Conservation (phyloP, 2,113 vertebrate species). For the Psephotus haematonotus region DNA sequence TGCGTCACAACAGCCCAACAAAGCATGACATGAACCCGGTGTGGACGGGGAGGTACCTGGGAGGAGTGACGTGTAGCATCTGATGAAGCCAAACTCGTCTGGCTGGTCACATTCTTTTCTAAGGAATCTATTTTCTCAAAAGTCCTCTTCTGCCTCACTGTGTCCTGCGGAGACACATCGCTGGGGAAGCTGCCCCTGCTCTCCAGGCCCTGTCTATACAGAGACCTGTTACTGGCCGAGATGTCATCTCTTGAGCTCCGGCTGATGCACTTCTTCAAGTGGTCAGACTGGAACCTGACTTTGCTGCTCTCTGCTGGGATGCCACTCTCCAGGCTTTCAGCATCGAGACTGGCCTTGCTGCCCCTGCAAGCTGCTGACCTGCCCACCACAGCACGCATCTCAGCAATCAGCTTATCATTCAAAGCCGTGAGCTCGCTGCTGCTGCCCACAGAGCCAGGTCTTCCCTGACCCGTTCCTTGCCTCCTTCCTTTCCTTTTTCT, state of each 20-base stretch:
- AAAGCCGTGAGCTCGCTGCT: conserved; percentile 83
- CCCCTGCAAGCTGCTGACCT: conserved; percentile 83
- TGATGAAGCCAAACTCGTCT: conserved; percentile 78
- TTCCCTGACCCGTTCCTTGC: conserved; percentile 65
- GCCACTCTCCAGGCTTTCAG: conserved; percentile 71
- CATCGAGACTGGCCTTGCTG: conserved; percentile 80
- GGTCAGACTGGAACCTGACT: conserved; percentile 80
- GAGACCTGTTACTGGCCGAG: conserved; percentile 68
- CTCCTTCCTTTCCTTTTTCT: conserved; percentile 85
- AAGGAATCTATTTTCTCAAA: conserved; percentile 90
- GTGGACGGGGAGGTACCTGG: conserved; percentile 73
- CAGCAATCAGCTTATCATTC: conserved; percentile 87
- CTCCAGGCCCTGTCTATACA: conserved; percentile 68
- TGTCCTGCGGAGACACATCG: conserved; percentile 64
- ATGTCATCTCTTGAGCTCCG: conserved; percentile 78
- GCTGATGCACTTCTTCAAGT: conserved; percentile 74
- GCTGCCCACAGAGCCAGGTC: conserved; percentile 87
- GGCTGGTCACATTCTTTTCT: conserved; percentile 83
- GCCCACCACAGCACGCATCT: conserved; percentile 87
- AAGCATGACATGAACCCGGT: rapidly evolving
- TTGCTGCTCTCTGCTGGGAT: conserved; percentile 63
- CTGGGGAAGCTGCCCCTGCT: conserved; percentile 31
- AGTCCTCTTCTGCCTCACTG: conserved; percentile 86
- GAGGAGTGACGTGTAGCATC: conserved; percentile 71
- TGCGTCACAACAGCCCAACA: neutral